Conservation (phyloP, 2,797 vertebrate genomes). For the Myotis vivesi region DNA sequence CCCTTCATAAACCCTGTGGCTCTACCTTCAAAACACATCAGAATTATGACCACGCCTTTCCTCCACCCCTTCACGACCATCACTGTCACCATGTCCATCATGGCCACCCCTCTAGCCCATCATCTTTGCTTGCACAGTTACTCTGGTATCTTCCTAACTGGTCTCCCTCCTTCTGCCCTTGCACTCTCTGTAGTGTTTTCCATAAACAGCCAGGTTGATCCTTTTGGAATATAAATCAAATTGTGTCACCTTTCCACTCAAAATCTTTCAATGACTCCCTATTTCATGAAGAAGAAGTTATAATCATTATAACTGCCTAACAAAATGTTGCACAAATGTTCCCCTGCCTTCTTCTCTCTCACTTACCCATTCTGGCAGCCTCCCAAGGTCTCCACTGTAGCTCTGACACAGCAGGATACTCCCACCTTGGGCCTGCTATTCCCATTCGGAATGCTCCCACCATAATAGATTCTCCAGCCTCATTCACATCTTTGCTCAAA, state of each 20-base stretch:
- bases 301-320: background rate
- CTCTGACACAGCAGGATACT: background rate
- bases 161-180: background rate
- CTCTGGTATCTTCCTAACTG: background rate
- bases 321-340: background rate
- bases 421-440: background rate
- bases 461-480: background rate
- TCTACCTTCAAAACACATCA: background rate
- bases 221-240: background rate
- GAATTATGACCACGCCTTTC: background rate
- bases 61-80: too few relatives aligned
- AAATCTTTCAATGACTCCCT: background rate
- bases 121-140: background rate
- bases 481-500: background rate
- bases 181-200: background rate
- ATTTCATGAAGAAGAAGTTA: background rate
- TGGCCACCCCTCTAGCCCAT: background rate
- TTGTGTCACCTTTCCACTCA: background rate
- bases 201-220: background rate
- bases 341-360: background rate
- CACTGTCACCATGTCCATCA: too few relatives aligned
- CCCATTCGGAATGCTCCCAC: background rate
- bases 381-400: fast-evolving
- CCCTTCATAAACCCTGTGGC: background rate
- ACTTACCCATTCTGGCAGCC: background rate